Conservation (phyloP, 2,113 vertebrate species). For the Heloderma charlesbogerti region DNA sequence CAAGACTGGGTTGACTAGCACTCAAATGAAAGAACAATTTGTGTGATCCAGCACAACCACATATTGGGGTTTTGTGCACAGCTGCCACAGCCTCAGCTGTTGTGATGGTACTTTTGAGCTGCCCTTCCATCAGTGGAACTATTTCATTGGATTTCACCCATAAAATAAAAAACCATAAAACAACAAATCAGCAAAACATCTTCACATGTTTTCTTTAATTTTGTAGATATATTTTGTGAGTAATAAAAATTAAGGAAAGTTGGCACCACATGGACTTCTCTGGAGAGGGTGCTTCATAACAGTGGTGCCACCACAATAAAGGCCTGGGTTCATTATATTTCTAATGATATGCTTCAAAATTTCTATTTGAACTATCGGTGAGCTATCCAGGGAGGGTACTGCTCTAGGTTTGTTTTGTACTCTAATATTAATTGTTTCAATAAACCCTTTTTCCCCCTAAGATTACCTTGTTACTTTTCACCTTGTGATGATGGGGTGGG, state of each 20-base stretch:
- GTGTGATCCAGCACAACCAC: background rate
- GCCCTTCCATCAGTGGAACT: background rate
- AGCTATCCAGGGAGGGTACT: no score
- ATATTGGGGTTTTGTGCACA: background rate
- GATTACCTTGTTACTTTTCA: background rate
- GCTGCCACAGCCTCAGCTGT: no score
- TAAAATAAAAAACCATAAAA: no score
- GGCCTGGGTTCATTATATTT: no score
- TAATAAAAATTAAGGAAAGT: background rate
- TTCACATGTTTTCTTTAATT: background rate
- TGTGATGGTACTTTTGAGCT: background rate
- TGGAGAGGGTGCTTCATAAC: background rate
- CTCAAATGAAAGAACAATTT: background rate
- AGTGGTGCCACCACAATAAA: background rate
- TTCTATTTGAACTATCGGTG: background rate
- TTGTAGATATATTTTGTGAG: background rate
- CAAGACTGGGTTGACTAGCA: background rate
- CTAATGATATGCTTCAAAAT: background rate
- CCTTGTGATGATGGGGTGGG: background rate
- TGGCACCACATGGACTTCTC: background rate
- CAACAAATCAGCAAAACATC: background rate
- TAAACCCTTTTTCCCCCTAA: no score
- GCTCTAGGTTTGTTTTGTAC: background rate
- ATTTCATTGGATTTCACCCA: no score
- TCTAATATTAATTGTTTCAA: background rate